These are phyloP conservation scores for Dolichallabes microphthalmus DNA, from an alignment of 2,113 vertebrate species.

Conservation along the genomic window DNA sequence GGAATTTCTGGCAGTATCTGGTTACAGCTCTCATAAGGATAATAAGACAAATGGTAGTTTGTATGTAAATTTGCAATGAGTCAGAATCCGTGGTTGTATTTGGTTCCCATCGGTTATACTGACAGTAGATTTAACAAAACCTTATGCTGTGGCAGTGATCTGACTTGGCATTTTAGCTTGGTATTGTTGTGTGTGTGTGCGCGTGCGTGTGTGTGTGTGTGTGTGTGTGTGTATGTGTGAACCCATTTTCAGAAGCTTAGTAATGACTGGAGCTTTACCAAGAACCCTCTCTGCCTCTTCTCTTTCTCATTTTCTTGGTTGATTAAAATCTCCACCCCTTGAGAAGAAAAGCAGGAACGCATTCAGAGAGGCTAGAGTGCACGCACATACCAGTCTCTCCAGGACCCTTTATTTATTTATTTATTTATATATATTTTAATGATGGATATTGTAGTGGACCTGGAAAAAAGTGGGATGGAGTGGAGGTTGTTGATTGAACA, in stretches of 20 bases:
- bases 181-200: neutral
- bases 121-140: neutral
- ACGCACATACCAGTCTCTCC: neutral
- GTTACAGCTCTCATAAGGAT: neutral
- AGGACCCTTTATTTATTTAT: conserved; percentile 3
- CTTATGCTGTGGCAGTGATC: neutral
- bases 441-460: neutral
- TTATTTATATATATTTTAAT: conserved; percentile 20
- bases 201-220: conserved; percentile 1
- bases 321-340: conserved; percentile 5
- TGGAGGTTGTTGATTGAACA: conserved; percentile 41
- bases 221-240: neutral
- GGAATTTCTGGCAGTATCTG: neutral
- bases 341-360: conserved; percentile 2
- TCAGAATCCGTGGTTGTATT: neutral
- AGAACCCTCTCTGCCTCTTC: conserved; percentile 4
- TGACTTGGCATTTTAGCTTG: neutral
- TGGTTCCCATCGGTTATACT: neutral
- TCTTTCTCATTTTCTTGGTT: conserved; percentile 12
- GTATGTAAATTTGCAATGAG: neutral
- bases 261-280: conserved; percentile 9
- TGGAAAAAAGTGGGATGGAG: neutral
- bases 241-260: neutral
- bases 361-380: neutral
- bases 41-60: neutral